Base-by-base conservation (phyloP, 2,888 invertebrate species). In the Cataglyphis livida region DNA sequence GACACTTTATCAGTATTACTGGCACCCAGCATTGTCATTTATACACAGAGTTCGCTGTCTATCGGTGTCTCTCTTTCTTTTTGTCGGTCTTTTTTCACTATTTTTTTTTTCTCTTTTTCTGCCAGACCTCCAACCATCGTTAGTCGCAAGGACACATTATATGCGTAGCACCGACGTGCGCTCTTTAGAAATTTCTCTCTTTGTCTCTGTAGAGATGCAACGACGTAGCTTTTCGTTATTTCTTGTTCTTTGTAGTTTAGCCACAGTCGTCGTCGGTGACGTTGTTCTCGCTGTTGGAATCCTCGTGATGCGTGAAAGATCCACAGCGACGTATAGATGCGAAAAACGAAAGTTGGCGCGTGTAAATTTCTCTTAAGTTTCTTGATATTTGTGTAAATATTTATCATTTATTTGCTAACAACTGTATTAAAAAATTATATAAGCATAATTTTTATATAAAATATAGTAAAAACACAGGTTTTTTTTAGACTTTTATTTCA, bases 1-100 rank as follows among this genome's bases (percentile, higher is more conserved):
- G 92, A 93, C 92, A 93, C 94, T 93, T 93, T 92, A 94, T 93
- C 93, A 93, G 91, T 88, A 92, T 91, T 87, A 91, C 85, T 91
- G 91, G 91, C 91, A 92, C 91, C 86, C 90, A 84, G 90, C 90
- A 94, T 94, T 94, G 93, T 93, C 92, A 92, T 93, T 93, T 92
- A 91, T 91, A 88, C 89, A 90, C 90, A 89, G 86, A 89, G 90
- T 91, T 90, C 89, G 91, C 85, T 91, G 90, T 85, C 35, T 79
- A 61, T 59, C 71, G 59, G 32, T 48, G 44, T 78, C 64, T 76
- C 83, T 86, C 83, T 86, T 87, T 84, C 73, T 83, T 84, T 79
- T 54, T 32, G 61, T 57, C 71, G 73, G 61, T 82, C 64, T 66
- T 75, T 78, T 10, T 44, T 44, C 48, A 32, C 51, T 81, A 12